A percentile compares a stretch with the other conserved stretches of the same genome.
Evolutionary conservation across 1,140 invertebrate species (phyloP).

Genomic region (Lepidurus couesii): DNA sequence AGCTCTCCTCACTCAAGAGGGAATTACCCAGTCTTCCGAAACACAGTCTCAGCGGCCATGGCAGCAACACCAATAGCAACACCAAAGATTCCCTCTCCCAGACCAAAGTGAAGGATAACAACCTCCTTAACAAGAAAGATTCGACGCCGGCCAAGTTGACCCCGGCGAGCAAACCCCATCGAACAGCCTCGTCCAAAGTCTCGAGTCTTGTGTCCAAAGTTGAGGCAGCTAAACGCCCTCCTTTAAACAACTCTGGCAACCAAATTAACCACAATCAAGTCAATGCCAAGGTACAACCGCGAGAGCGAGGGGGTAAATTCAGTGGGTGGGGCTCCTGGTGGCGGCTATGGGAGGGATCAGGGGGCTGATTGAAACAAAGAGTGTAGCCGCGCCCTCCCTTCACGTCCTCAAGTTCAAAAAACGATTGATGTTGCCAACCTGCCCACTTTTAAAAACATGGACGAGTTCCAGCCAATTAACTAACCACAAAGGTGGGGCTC

Average conservation of each 20-base stretch:
- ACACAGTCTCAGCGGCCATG: neutral
- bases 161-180: neutral
- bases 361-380: neutral
- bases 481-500: neutral
- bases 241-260: neutral
- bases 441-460: neutral
- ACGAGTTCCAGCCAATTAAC: neutral
- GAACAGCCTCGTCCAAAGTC: neutral
- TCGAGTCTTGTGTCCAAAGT: neutral
- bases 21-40: slow-evolving; percentile 9
- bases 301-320: slow-evolving; percentile 6
- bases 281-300: slow-evolving; percentile 7
- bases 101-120: slow-evolving; percentile 3
- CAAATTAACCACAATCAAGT: slow-evolving; percentile 11
- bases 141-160: neutral
- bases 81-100: neutral
- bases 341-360: slow-evolving; percentile 1
- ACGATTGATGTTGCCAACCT: neutral
- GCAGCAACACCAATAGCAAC: slow-evolving; percentile 21
- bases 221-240: neutral
- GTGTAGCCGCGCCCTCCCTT: slow-evolving; percentile 6
- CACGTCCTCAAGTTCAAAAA: neutral
- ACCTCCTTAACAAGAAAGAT: slow-evolving; percentile 1
- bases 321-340: slow-evolving; percentile 16
- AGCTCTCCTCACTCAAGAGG: neutral